phyloP scores from a whole-genome alignment of 1,140 invertebrate genomes.

The Trypoxylus dichotomus region DNA sequence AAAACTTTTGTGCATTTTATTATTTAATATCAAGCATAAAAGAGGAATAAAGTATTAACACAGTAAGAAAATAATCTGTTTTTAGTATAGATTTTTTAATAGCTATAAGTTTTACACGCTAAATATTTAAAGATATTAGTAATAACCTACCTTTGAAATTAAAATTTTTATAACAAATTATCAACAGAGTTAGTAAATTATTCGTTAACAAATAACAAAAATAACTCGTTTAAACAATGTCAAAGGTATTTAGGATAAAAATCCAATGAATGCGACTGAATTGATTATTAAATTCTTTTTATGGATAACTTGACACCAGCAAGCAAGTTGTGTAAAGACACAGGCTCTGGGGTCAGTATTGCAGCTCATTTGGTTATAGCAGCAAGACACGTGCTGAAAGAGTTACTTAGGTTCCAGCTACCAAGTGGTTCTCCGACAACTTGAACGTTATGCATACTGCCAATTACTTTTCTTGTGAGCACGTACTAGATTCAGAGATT shows the following conservation, averaged over 20 bases:
- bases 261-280: neutral
- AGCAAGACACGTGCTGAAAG: constrained; percentile 14
- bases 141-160: neutral
- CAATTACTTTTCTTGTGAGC: constrained; percentile 18
- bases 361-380: constrained; percentile 18
- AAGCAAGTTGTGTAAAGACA: constrained; percentile 9
- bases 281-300: constrained; percentile 23
- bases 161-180: neutral
- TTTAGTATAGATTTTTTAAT: neutral
- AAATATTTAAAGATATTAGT: neutral
- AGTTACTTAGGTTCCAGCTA: constrained; percentile 14
- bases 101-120: neutral
- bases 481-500: constrained; percentile 22
- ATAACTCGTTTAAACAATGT: neutral
- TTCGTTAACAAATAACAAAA: neutral
- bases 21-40: too few relatives aligned
- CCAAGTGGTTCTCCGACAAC: constrained; percentile 4
- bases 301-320: constrained; percentile 21
- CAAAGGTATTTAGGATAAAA: neutral
- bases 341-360: neutral
- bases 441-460: constrained; percentile 14
- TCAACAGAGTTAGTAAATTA: neutral
- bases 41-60: too few relatives aligned
- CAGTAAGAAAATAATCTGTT: too few relatives aligned
- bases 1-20: too few relatives aligned